These are phyloP conservation scores for Maconellicoccus hirsutus DNA, from an alignment of 1,140 invertebrate species.

Conservation along the genomic window DNA sequence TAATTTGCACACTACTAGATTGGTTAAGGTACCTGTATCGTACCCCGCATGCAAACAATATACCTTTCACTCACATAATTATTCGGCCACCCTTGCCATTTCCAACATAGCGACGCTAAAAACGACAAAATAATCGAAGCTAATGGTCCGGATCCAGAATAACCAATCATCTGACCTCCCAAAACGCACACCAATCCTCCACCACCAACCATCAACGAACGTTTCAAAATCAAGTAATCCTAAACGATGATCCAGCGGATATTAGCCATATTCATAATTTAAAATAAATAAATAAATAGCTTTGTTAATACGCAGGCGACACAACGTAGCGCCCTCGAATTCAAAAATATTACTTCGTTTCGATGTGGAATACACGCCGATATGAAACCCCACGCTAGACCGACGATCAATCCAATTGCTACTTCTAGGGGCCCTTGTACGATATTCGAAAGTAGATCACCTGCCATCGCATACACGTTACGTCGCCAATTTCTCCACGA, in stretches of 20 bases:
- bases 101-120: slow-evolving; percentile 44
- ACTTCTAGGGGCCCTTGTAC: slow-evolving; percentile 45
- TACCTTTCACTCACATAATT: slow-evolving; percentile 26
- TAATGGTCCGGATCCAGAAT: slow-evolving; percentile 49
- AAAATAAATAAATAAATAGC: too few species aligned
- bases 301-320: too few species aligned
- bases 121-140: slow-evolving; percentile 49
- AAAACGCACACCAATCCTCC: slow-evolving; percentile 48
- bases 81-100: slow-evolving; percentile 31
- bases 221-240: slow-evolving; percentile 36
- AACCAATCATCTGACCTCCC: slow-evolving; percentile 44
- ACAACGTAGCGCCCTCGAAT: too few species aligned
- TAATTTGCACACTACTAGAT: too few species aligned
- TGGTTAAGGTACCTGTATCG: background rate
- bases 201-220: slow-evolving; percentile 41
- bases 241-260: too few species aligned
- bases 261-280: too few species aligned
- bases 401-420: slow-evolving; percentile 40
- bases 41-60: background rate
- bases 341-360: slow-evolving; percentile 32
- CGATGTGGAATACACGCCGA: slow-evolving; percentile 37
- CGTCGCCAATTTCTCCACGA: background rate
- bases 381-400: slow-evolving; percentile 39
- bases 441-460: slow-evolving; percentile 34
- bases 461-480: slow-evolving; percentile 16